A percentile compares a stretch with the other conserved stretches of the same genome.
These are phyloP conservation scores for Cyphotilapia sp. DNA, from an alignment of 2,113 vertebrate species.

Conservation along the genomic window DNA sequence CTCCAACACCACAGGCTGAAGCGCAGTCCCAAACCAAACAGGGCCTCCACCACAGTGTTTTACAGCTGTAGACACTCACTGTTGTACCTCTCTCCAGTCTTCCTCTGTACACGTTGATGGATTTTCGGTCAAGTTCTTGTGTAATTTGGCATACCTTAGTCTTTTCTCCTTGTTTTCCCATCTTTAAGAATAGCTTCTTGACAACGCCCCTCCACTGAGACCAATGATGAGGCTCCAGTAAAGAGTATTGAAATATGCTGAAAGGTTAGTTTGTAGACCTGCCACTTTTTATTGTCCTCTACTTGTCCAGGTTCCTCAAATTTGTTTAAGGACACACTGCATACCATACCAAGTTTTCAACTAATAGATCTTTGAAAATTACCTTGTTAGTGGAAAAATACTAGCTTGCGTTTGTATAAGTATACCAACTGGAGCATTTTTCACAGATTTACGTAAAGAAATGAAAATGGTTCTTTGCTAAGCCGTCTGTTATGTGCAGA, in stretches of 20 bases:
- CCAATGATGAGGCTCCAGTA: not conserved
- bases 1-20: not conserved
- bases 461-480: not conserved
- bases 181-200: not conserved
- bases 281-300: not conserved
- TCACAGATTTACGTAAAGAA: not conserved
- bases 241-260: not conserved
- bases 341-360: not conserved
- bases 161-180: not conserved
- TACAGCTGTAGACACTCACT: not conserved
- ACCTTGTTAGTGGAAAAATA: not conserved
- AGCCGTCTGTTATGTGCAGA: not conserved
- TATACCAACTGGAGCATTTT: not conserved
- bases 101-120: not conserved
- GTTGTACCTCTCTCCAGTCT: not conserved
- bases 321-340: not conserved
- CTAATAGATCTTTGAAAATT: not conserved
- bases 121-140: not conserved
- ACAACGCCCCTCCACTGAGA: not conserved
- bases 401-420: not conserved
- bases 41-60: not conserved
- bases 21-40: not conserved
- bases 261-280: not conserved
- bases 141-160: not conserved
- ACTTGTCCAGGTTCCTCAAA: not conserved